Conservation (phyloP, 1,140 invertebrate species). For the Augochlora pura region DNA sequence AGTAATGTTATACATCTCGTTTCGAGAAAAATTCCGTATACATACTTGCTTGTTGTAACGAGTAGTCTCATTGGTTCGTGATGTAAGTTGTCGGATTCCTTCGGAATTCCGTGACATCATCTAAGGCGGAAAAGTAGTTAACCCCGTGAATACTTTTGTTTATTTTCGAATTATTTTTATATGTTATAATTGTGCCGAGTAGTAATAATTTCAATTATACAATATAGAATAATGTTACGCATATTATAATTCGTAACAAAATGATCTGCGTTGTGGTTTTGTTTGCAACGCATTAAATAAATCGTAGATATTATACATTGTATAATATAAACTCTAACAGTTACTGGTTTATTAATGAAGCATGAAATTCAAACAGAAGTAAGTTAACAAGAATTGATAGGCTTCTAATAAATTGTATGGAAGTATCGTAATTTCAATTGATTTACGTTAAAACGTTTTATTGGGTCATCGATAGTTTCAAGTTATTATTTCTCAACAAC, state of each 20-base stretch:
- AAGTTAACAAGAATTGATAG: neutral
- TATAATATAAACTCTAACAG: neutral
- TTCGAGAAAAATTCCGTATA: slow-evolving; percentile 37
- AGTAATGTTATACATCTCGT: slow-evolving; percentile 35
- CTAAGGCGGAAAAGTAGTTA: neutral
- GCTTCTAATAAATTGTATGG: neutral
- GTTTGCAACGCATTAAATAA: neutral
- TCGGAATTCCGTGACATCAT: neutral
- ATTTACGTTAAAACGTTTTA: neutral
- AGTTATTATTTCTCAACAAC: neutral
- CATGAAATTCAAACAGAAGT: neutral
- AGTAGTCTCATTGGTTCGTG: slow-evolving; percentile 40
- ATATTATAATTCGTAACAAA: neutral
- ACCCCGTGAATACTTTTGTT: neutral
- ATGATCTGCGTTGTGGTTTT: neutral
- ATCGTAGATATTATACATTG: neutral
- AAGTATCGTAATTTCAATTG: neutral
- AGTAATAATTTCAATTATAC: neutral
- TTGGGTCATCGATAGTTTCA: neutral
- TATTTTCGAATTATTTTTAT: neutral
- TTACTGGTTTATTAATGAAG: neutral
- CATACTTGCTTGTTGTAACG: slow-evolving; percentile 30
- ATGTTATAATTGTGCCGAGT: neutral
- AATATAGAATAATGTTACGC: neutral
- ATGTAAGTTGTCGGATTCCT: slow-evolving; percentile 33